phyloP scores from a whole-genome alignment of 2,797 vertebrate genomes.

The Babyrousa celebensis region DNA sequence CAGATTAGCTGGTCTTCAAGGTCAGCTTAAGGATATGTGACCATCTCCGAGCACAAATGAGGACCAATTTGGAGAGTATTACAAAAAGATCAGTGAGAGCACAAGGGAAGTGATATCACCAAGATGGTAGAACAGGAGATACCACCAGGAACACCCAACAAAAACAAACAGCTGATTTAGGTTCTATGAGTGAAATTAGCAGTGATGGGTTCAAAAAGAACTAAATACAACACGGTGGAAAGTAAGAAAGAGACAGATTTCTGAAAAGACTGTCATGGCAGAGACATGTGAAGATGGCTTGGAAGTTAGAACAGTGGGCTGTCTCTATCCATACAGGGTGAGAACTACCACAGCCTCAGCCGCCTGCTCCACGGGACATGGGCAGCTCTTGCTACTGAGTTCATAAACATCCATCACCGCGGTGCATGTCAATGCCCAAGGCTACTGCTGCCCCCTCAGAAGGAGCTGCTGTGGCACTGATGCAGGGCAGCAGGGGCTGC shows the following conservation, averaged over 20 bases:
- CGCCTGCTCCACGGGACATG: background rate
- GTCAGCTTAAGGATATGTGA: background rate
- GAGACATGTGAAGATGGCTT: no score
- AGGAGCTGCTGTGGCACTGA: background rate
- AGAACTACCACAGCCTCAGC: no score
- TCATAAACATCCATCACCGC: background rate
- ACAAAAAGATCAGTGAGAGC: background rate
- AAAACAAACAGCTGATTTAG: no score
- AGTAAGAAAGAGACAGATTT: no score
- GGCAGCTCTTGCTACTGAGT: background rate
- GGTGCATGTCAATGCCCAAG: no score
- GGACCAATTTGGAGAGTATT: background rate
- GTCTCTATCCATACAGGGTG: no score
- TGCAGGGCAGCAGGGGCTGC: background rate
- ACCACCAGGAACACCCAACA: no score
- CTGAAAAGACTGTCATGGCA: no score
- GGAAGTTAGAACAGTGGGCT: no score
- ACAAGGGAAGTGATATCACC: background rate
- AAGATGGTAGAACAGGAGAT: background rate
- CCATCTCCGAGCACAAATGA: background rate
- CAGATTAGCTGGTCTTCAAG: background rate
- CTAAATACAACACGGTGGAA: no score
- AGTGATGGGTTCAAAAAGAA: no score
- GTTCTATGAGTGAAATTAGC: no score
- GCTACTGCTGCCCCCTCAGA: background rate